phyloP scores from a whole-genome alignment of 2,797 vertebrate species.

The Hapalemur alaotrensis region DNA sequence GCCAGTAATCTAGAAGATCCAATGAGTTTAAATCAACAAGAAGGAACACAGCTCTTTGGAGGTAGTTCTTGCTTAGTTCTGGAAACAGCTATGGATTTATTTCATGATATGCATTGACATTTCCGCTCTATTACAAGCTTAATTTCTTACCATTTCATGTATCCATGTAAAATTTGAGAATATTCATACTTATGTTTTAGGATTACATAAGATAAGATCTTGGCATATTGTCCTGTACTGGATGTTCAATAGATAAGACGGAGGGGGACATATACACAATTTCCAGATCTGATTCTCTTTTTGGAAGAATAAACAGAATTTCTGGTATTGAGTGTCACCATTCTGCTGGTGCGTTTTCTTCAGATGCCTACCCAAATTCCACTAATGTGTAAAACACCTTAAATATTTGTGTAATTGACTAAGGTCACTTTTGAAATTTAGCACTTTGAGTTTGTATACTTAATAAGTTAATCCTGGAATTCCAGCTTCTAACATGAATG shows the following conservation, averaged over 20 bases:
- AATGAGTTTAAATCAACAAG: not conserved
- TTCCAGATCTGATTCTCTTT: not conserved
- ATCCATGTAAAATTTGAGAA: not conserved
- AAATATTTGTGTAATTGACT: not conserved
- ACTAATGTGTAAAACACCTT: not conserved
- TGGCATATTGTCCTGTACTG: not conserved
- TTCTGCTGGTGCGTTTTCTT: not conserved
- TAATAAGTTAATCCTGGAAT: not conserved
- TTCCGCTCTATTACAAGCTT: not conserved
- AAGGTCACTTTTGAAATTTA: not conserved
- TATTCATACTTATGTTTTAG: not conserved
- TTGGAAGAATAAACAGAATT: not conserved
- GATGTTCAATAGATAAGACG: not conserved
- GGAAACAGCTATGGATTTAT: not conserved
- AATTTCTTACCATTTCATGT: not conserved
- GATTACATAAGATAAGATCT: not conserved
- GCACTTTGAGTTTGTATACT: not conserved
- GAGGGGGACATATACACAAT: fast-evolving
- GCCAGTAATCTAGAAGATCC: not conserved
- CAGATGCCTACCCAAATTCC: not conserved
- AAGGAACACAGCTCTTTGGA: not conserved
- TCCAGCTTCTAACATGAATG: not conserved
- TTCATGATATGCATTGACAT: not conserved
- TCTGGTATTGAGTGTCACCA: not conserved
- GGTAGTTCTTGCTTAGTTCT: not conserved